phyloP scores from a whole-genome alignment of 2,113 vertebrate genomes.

The Tautogolabrus adspersus region DNA sequence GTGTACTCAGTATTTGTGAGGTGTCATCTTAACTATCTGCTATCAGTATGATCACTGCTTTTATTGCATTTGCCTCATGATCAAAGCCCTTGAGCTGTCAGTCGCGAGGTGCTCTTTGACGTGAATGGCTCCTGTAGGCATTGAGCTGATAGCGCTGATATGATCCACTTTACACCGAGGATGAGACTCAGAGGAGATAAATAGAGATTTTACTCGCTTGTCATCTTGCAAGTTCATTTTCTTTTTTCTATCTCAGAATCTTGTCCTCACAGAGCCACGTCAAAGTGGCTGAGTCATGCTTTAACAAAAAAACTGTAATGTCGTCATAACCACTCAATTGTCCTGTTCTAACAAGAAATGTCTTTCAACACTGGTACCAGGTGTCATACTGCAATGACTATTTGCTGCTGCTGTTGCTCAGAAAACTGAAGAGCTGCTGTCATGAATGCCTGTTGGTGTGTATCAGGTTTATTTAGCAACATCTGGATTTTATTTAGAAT shows the following conservation, averaged over 20 bases:
- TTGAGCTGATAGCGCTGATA: slow-evolving; percentile 44
- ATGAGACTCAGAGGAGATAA: slow-evolving; percentile 48
- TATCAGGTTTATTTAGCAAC: not conserved
- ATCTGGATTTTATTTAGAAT: too few relatives aligned
- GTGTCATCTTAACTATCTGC: slow-evolving; percentile 12
- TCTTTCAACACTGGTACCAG: slow-evolving; percentile 4
- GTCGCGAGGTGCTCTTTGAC: slow-evolving; percentile 40
- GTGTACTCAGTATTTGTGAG: not conserved
- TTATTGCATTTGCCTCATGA: slow-evolving; percentile 25
- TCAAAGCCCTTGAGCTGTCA: slow-evolving; percentile 52
- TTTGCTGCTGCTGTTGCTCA: not conserved
- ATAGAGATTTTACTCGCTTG: slow-evolving; percentile 38
- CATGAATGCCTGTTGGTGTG: not conserved
- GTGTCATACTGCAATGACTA: not conserved
- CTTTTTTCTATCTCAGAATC: too few relatives aligned
- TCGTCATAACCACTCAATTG: not conserved
- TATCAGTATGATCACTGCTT: slow-evolving; percentile 36
- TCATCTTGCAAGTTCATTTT: slow-evolving; percentile 23
- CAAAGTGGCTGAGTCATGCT: slow-evolving; percentile 26
- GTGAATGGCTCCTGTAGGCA: slow-evolving; percentile 42
- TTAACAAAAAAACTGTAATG: slow-evolving; percentile 1
- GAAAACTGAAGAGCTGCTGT: not conserved
- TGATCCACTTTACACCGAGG: slow-evolving; percentile 27
- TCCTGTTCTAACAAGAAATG: slow-evolving; percentile 7
- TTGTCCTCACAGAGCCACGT: not conserved